Evolutionary conservation across 2,888 invertebrate species (phyloP).

Genomic region (Rhamnusium bicolor): DNA sequence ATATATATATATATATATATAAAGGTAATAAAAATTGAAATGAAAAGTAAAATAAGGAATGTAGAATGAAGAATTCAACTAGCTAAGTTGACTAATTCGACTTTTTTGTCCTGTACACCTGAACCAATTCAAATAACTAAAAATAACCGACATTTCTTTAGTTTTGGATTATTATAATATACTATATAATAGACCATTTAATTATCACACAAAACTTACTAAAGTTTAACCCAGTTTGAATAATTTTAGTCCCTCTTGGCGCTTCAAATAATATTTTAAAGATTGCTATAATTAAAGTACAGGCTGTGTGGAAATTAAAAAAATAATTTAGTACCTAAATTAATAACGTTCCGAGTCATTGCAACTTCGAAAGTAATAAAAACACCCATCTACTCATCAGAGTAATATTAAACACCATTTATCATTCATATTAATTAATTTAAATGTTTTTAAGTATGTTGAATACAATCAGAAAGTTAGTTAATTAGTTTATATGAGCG

Average conservation of each 20-base stretch:
- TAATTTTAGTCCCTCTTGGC: not conserved
- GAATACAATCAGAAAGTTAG: slow-evolving; percentile 21
- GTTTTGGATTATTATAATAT: no score
- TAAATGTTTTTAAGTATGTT: slow-evolving; percentile 27
- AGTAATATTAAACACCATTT: slow-evolving; percentile 28
- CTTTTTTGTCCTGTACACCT: no score
- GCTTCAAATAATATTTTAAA: not conserved
- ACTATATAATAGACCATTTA: no score
- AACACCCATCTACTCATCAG: slow-evolving; percentile 26
- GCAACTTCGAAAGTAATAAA: slow-evolving; percentile 25
- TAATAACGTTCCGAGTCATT: slow-evolving; percentile 15
- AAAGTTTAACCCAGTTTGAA: not conserved
- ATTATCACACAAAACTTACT: not conserved
- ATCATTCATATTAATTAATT: slow-evolving; percentile 33
- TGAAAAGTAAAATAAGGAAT: no score
- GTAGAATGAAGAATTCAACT: no score
- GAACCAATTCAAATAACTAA: no score
- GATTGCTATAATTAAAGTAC: slow-evolving; percentile 6
- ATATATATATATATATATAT: no score
- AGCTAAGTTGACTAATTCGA: no score
- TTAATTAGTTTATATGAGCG: slow-evolving; percentile 31
- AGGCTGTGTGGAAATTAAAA: slow-evolving; percentile 14
- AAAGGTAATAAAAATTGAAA: no score
- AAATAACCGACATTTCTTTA: no score
- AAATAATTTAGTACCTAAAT: slow-evolving; percentile 27